Percentiles rank a stretch among this genome's conserved stretches.
phyloP scores from a whole-genome alignment of 2,113 vertebrate species.

The Gallinago media region DNA sequence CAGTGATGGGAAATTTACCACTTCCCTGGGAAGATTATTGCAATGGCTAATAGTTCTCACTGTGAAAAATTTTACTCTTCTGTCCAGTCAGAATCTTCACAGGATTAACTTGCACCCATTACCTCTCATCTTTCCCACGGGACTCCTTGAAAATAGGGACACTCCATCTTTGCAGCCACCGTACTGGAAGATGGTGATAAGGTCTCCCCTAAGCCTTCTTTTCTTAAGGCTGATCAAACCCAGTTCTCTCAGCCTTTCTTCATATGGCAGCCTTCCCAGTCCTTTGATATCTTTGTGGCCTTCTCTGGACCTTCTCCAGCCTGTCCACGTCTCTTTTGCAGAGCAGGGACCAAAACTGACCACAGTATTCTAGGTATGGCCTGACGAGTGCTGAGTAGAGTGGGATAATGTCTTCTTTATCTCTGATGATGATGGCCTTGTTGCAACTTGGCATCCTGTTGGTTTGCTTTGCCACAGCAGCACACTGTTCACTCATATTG shows the following conservation, averaged over 20 bases:
- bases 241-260: background rate
- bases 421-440: background rate
- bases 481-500: background rate
- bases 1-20: background rate
- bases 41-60: background rate
- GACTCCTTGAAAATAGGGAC: background rate
- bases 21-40: background rate
- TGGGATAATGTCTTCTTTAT: background rate
- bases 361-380: background rate
- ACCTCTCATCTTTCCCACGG: too few relatives aligned
- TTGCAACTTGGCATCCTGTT: background rate
- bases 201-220: background rate
- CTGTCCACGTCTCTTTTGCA: background rate
- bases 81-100: background rate
- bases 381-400: background rate
- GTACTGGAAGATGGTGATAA: background rate
- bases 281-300: background rate
- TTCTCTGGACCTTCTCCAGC: background rate
- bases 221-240: background rate
- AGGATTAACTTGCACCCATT: background rate
- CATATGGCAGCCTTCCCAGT: background rate
- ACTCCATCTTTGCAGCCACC: background rate
- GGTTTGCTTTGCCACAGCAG: background rate
- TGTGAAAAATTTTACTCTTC: background rate
- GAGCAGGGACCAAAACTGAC: background rate